Conservation (phyloP, 2,888 invertebrate genomes). For the Torymus texanus region DNA sequence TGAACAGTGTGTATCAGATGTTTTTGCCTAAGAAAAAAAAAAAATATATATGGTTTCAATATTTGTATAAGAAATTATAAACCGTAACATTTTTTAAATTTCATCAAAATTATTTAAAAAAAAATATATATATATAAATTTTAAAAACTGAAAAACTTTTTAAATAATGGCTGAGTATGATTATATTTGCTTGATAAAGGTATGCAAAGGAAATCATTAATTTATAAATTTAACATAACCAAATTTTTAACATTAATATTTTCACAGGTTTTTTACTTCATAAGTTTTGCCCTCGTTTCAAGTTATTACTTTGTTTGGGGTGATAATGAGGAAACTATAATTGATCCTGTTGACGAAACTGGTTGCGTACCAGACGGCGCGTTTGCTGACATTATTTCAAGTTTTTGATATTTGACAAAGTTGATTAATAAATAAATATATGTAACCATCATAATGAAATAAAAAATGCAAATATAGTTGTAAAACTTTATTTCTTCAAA, state of each 20-base stretch:
- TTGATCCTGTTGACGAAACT: constrained; percentile 64
- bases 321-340: constrained; percentile 55
- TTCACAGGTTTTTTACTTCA: constrained; percentile 54
- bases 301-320: constrained; percentile 66
- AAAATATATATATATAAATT: no score
- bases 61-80: no score
- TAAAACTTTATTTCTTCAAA: constrained; percentile 17
- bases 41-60: not conserved
- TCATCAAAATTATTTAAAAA: no score
- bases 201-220: constrained; percentile 4
- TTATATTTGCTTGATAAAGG: constrained; percentile 19
- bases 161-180: no score
- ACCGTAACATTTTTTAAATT: no score
- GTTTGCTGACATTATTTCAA: constrained; percentile 45
- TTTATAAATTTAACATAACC: constrained; percentile 2
- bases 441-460: constrained; percentile 1
- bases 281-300: constrained; percentile 61
- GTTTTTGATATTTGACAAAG: not conserved
- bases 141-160: no score
- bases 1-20: not conserved
- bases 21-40: not conserved
- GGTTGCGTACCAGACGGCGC: constrained; percentile 68
- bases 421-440: not conserved
- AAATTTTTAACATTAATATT: constrained; percentile 13
- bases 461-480: constrained; percentile 17